Percentiles rank a stretch among this genome's conserved stretches.
These are phyloP conservation scores for Mycogona germanica DNA, from an alignment of 2,888 invertebrate species.

Conservation along the genomic window DNA sequence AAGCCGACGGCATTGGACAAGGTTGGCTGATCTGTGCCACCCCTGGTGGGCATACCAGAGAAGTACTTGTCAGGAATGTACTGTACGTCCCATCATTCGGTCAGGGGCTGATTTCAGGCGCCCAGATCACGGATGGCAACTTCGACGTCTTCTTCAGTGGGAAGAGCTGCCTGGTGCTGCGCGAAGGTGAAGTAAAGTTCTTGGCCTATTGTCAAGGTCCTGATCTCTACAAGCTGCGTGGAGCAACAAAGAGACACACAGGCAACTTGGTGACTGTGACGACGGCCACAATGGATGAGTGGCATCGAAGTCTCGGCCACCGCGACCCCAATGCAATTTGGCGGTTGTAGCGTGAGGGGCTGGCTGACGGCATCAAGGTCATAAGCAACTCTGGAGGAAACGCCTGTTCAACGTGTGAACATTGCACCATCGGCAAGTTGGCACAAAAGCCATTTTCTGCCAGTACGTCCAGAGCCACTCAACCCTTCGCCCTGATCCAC, in stretches of 20 bases:
- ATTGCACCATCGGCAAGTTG: too few relatives aligned
- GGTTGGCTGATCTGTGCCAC: background rate
- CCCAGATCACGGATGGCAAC: background rate
- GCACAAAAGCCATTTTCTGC: too few relatives aligned
- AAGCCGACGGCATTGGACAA: background rate
- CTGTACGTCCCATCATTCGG: background rate
- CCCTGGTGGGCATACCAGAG: background rate
- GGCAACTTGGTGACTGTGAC: background rate
- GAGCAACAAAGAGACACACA: background rate
- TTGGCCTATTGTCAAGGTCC: background rate
- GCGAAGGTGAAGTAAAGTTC: background rate
- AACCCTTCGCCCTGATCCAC: too few relatives aligned
- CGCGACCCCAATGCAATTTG: background rate
- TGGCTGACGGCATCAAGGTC: too few relatives aligned
- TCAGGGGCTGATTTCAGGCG: background rate
- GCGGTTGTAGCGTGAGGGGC: background rate
- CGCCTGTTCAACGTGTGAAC: too few relatives aligned
- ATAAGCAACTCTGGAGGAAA: too few relatives aligned
- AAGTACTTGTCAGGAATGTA: background rate
- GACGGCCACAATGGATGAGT: too few relatives aligned
- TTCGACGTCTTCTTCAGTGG: background rate
- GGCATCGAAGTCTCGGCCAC: background rate
- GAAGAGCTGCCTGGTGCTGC: background rate
- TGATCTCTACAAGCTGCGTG: background rate
- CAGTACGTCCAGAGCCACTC: too few relatives aligned